These are phyloP conservation scores for Pissodes strobi DNA, from an alignment of 1,140 invertebrate species.

Conservation along the genomic window DNA sequence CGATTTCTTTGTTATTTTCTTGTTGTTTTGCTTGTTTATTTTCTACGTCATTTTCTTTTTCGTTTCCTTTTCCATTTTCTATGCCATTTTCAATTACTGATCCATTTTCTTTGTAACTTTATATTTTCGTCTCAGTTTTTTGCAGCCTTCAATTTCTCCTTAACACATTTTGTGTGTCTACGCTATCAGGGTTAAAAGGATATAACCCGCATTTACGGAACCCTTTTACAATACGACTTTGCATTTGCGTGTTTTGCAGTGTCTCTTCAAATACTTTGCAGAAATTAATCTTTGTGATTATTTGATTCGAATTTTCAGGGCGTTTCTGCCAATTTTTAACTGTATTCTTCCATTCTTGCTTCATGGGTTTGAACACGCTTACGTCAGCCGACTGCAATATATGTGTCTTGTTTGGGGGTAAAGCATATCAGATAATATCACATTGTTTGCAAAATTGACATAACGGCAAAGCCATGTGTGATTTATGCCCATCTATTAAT, in stretches of 20 bases:
- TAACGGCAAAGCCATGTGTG: slow-evolving; percentile 51
- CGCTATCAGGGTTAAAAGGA: no score
- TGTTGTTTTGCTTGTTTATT: no score
- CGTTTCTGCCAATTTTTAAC: slow-evolving; percentile 27
- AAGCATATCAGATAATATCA: slow-evolving; percentile 52
- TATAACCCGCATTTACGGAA: slow-evolving; percentile 51
- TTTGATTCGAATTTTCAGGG: slow-evolving; percentile 42
- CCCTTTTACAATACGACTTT: no score
- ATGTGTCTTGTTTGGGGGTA: slow-evolving; percentile 54
- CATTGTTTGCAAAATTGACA: slow-evolving; percentile 52
- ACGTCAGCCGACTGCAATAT: slow-evolving; percentile 55
- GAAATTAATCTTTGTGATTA: not conserved
- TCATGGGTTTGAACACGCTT: slow-evolving; percentile 47
- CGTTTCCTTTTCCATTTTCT: no score
- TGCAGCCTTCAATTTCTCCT: no score
- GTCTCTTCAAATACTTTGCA: not conserved
- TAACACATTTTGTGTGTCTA: no score
- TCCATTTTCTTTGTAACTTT: no score
- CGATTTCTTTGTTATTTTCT: no score
- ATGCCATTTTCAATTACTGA: no score
- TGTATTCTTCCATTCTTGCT: slow-evolving; percentile 48
- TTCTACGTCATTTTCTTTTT: no score
- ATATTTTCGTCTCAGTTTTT: no score
- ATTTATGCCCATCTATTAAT: slow-evolving; percentile 55
- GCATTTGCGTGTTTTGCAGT: not conserved